Percentiles rank a stretch among this genome's conserved stretches.
These are phyloP conservation scores for Montipora cactus DNA, from an alignment of 64 coral and sea anemone species.

Conservation along the genomic window DNA sequence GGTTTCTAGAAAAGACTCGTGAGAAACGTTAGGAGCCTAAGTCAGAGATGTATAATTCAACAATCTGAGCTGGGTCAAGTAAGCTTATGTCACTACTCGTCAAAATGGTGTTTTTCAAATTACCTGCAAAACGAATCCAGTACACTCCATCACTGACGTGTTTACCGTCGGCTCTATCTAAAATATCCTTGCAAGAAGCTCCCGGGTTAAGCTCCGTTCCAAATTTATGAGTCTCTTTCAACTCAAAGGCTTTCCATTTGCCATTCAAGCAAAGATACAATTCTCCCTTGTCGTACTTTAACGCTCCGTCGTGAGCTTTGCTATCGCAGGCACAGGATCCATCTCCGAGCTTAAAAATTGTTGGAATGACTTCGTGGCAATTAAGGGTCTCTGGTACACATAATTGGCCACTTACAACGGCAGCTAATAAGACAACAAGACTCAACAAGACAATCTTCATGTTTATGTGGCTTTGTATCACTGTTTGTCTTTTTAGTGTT, in stretches of 20 bases:
- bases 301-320: background rate
- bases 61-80: no score
- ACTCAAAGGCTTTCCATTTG: background rate
- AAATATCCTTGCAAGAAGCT: conserved; percentile 11
- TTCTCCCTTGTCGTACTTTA: background rate
- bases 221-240: background rate
- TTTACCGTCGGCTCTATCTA: background rate
- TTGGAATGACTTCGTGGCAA: background rate
- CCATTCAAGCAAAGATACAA: background rate
- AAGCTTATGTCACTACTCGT: no score
- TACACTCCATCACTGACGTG: conserved; percentile 14
- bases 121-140: background rate
- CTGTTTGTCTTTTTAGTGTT: no score
- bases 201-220: background rate
- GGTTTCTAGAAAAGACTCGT: no score
- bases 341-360: conserved; percentile 7
- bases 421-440: background rate
- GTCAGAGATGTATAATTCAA: no score
- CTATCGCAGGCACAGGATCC: background rate
- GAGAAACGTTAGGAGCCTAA: no score
- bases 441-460: no score
- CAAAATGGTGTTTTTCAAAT: no score
- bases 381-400: conserved; percentile 9
- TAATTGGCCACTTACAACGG: background rate
- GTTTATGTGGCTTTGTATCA: no score